Evolutionary conservation across 2,797 vertebrate genomes (phyloP).

Genomic region (Mallotus villosus): DNA sequence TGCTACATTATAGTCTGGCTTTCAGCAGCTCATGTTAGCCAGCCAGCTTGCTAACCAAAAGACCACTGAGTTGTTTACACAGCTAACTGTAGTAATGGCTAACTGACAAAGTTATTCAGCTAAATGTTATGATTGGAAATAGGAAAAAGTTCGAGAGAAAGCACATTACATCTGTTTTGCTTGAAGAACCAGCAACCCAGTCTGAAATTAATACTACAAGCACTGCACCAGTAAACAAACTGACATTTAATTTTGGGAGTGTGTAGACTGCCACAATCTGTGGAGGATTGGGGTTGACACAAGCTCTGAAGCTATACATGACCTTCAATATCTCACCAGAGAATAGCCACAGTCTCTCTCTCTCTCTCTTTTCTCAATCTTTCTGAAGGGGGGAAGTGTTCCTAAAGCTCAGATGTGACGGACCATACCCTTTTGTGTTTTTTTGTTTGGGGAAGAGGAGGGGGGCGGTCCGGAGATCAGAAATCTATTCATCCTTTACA

Average conservation of each 20-base stretch:
- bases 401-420: background rate
- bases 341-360: slow-evolving; percentile 51
- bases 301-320: slow-evolving; percentile 64
- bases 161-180: too few relatives aligned
- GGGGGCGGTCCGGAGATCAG: background rate
- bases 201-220: too few relatives aligned
- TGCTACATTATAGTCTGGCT: too few relatives aligned
- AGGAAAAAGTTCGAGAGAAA: too few relatives aligned
- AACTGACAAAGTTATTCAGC: too few relatives aligned
- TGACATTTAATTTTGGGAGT: slow-evolving; percentile 78
- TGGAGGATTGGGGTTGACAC: slow-evolving; percentile 65
- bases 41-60: too few relatives aligned
- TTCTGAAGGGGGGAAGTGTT: slow-evolving; percentile 20
- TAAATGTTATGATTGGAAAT: too few relatives aligned
- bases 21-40: too few relatives aligned
- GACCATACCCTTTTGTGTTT: slow-evolving; percentile 20
- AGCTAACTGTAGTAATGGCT: too few relatives aligned
- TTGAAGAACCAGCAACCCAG: slow-evolving; percentile 62
- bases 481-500: slow-evolving; percentile 11
- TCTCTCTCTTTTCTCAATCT: slow-evolving; percentile 33
- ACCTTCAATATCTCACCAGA: slow-evolving; percentile 74
- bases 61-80: too few relatives aligned
- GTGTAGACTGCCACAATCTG: slow-evolving; percentile 77
- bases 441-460: background rate
- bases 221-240: slow-evolving; percentile 69